Conservation (phyloP, 92 coral and sea anemone species). For the Anthopleura xanthogrammica region DNA sequence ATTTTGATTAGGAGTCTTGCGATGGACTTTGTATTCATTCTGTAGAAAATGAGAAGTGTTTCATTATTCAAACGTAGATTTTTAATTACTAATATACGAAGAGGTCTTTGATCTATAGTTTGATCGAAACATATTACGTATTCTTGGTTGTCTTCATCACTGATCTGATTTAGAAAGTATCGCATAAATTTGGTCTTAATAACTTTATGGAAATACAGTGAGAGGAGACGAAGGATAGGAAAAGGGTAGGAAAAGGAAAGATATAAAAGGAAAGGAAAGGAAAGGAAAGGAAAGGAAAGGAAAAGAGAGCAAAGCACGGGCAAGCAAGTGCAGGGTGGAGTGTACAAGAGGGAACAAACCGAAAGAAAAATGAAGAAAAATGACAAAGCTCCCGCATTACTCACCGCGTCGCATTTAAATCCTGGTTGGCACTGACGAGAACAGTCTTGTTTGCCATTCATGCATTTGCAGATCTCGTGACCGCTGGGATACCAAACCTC, state of each 20-base stretch:
- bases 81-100: too few species aligned
- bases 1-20: conserved; percentile 49
- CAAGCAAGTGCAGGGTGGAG: too few species aligned
- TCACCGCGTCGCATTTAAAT: conserved; percentile 51
- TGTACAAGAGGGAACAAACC: not conserved
- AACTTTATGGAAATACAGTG: too few species aligned
- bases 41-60: conserved; percentile 4
- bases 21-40: conserved; percentile 64
- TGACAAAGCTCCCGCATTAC: conserved; percentile 1
- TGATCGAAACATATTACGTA: too few species aligned
- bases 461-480: conserved; percentile 64
- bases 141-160: too few species aligned
- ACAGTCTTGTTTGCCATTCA: conserved; percentile 57
- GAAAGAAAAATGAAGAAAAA: not conserved
- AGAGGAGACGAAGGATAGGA: too few species aligned
- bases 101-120: too few species aligned
- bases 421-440: conserved; percentile 45
- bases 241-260: not conserved
- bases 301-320: not conserved
- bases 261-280: not conserved
- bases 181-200: too few species aligned
- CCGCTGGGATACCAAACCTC: conserved; percentile 60
- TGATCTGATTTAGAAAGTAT: too few species aligned
- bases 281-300: not conserved
- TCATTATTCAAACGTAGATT: not conserved